These are phyloP conservation scores for Asteroscopus sphinx DNA, from an alignment of 2,888 invertebrate genomes.

Conservation along the genomic window DNA sequence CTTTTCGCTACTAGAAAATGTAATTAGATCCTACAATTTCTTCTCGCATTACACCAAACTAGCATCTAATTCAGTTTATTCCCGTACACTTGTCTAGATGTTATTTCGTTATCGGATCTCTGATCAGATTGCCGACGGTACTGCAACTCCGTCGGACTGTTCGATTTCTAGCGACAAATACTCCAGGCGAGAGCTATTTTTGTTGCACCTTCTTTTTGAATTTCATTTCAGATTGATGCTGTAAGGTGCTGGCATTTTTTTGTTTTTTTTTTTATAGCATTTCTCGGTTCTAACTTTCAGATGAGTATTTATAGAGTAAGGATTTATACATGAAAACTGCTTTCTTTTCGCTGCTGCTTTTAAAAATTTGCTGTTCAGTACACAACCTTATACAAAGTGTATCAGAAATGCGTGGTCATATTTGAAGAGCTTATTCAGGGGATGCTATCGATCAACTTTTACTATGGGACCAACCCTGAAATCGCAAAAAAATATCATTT, in stretches of 20 bases:
- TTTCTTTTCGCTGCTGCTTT: no score
- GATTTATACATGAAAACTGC: no score
- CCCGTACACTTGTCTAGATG: conserved; percentile 4
- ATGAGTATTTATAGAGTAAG: background rate
- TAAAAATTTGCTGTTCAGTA: no score
- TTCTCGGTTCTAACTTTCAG: conserved; percentile 5
- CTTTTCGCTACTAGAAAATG: no score
- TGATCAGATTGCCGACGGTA: conserved; percentile 32
- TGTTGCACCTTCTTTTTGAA: conserved; percentile 33
- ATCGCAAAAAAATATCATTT: no score
- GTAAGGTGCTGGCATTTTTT: conserved; percentile 6
- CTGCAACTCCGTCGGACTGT: conserved; percentile 40
- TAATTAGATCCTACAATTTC: background rate
- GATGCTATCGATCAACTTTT: no score
- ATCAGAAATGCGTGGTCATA: no score
- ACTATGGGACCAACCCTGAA: no score
- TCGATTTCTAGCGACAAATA: conserved; percentile 51
- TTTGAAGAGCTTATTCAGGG: no score
- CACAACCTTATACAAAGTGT: no score
- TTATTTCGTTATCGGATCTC: conserved; percentile 36
- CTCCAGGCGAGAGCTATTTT: conserved; percentile 30
- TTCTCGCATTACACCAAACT: background rate
- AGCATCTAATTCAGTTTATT: conserved; percentile 12
- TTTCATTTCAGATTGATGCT: conserved; percentile 23
- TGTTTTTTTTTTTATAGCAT: conserved; percentile 1